Base-by-base conservation (phyloP, 2,113 vertebrate species). In the Eubucco bourcierii region DNA sequence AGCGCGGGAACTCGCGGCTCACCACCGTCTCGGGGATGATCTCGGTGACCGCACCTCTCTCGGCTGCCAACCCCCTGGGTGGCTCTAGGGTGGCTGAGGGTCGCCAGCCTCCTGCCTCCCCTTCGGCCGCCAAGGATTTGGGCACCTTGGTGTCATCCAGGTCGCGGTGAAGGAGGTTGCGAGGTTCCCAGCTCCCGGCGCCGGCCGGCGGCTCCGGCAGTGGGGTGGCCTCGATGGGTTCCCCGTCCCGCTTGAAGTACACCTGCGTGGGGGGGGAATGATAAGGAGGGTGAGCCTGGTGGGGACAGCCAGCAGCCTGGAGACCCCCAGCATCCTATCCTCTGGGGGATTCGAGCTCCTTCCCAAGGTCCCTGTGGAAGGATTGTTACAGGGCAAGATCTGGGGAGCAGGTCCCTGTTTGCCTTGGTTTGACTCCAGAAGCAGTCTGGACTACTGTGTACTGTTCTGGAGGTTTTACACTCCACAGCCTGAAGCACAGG, bases 1-100 rank as follows among this genome's bases (percentile, higher is more conserved):
- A 99, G 46, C 99, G 98, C 0, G 99, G 99, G 95, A 99, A 99
- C 87, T 99, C 99, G 1, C 98, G 98, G 97, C 98, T 99, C 96
- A 99, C 98, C 64, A 99, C 98, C 0, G 98, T 99, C 96, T 99
- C 99, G 0, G 99, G 99, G 75, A 99, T 98, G 92, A 94, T 96
- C 91, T 99, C 99, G 0, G 98, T 98, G 88, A 97, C 98, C 0
- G 97, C 67, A 33, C 96, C 97, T 67, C 98, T 97, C 59, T 98
- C 98, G 0, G 94, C 97, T 1, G 96, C 97, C 85, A 97, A 95
- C 16, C 98, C 95, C 29, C 90, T 96, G 0, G 94, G 90, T 0
- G 99, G 98, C 8, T 95, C 98, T 19, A 97, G 98, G 0, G 99
- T 99, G 97, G 96, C 16, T 1, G 6, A 95, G 27, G 97, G 96